A percentile compares a stretch with the other conserved stretches of the same genome.
Evolutionary conservation across 37 sponge, comb jelly and placozoan genomes (phyloP).

Genomic region (Theonella swinhoei): DNA sequence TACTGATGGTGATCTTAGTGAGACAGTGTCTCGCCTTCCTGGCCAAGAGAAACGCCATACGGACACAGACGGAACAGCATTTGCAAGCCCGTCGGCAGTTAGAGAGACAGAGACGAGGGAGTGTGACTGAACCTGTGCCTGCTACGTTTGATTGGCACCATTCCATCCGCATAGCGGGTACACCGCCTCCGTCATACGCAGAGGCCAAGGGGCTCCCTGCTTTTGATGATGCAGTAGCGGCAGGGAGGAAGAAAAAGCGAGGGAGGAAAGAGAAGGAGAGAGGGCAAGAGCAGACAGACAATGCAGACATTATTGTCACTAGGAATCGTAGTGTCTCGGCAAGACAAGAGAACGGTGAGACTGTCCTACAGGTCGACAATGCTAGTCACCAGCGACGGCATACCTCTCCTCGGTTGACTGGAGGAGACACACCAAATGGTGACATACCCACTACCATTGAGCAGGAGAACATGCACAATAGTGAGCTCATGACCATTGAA

Average conservation of each 20-base stretch:
- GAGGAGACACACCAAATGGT: not conserved
- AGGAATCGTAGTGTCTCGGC: not conserved
- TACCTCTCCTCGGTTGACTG: not conserved
- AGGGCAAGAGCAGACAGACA: not conserved
- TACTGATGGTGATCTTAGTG: slow-evolving; percentile 74
- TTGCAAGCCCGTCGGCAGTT: slow-evolving; percentile 11
- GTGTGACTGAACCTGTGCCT: slow-evolving; percentile 55
- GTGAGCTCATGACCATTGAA: not conserved
- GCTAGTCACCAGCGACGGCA: not conserved
- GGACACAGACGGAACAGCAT: slow-evolving; percentile 33
- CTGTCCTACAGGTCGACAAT: no score
- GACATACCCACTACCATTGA: not conserved
- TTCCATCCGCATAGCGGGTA: slow-evolving; percentile 71
- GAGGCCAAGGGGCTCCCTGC: slow-evolving; percentile 73
- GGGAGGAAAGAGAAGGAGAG: not conserved
- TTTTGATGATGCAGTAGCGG: slow-evolving; percentile 6
- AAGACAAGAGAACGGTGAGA: not conserved
- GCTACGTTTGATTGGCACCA: slow-evolving; percentile 89
- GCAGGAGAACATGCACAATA: not conserved
- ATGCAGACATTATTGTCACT: not conserved
- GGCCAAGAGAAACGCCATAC: slow-evolving; percentile 38
- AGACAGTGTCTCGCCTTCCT: slow-evolving; percentile 75
- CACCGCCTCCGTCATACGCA: slow-evolving; percentile 68
- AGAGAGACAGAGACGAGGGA: slow-evolving; percentile 45
- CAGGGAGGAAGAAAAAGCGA: not conserved